phyloP scores from a whole-genome alignment of 2,113 vertebrate species.

The Axis porcinus region DNA sequence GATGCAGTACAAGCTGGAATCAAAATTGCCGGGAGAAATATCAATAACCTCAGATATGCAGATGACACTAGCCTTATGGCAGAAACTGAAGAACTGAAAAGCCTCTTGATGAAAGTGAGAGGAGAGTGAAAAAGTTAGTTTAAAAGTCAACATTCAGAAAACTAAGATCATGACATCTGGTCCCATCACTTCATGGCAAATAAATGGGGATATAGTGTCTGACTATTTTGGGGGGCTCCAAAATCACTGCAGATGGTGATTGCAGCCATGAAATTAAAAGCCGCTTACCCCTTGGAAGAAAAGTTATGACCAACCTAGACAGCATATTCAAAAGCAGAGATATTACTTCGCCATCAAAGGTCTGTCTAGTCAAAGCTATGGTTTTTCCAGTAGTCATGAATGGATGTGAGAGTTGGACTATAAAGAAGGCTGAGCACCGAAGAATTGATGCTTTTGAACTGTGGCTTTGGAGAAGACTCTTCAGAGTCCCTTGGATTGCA shows the following conservation, averaged over 20 bases:
- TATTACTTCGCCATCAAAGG: not conserved
- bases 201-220: not conserved
- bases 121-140: not conserved
- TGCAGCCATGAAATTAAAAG: not conserved
- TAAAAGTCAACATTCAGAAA: not conserved
- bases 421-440: fast-evolving
- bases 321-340: not conserved
- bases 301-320: not conserved
- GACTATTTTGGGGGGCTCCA: not conserved
- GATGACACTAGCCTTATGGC: not conserved
- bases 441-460: not conserved
- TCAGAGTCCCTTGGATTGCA: not conserved
- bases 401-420: not conserved
- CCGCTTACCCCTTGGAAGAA: not conserved
- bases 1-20: not conserved
- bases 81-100: not conserved
- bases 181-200: too few species aligned
- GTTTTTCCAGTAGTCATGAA: not conserved
- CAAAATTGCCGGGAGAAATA: fast-evolving
- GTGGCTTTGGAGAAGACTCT: not conserved
- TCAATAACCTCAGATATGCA: not conserved
- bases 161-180: not conserved
- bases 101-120: not conserved
- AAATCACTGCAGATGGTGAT: not conserved
- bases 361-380: not conserved